phyloP scores from a whole-genome alignment of 2,888 invertebrate genomes.

The Drosophila suboccidentalis region DNA sequence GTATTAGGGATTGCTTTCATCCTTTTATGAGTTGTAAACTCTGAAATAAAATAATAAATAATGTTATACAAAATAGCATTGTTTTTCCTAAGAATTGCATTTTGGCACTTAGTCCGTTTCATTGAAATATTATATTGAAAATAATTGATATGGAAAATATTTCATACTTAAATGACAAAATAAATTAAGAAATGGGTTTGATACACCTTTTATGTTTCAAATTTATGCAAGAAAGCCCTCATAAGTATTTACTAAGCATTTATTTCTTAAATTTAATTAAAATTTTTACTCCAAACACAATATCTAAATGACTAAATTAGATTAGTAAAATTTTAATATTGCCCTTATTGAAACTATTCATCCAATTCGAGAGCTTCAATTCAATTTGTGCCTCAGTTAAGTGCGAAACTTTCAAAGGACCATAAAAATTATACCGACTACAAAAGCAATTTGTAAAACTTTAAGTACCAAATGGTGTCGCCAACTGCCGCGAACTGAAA shows the following conservation, averaged over 20 bases:
- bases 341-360: conserved; percentile 24
- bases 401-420: conserved; percentile 21
- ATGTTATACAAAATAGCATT: neutral
- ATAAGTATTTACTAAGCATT: neutral
- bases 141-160: neutral
- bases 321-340: conserved; percentile 10
- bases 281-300: neutral
- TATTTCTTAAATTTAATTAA: neutral
- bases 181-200: too few species aligned
- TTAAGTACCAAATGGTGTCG: conserved; percentile 54
- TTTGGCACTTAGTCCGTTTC: neutral
- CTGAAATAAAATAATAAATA: neutral
- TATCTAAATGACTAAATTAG: neutral
- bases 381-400: conserved; percentile 32
- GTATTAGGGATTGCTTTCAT: neutral
- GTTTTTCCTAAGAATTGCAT: neutral
- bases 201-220: too few species aligned
- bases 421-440: conserved; percentile 50
- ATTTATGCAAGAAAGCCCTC: too few species aligned
- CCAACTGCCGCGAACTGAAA: conserved; percentile 51
- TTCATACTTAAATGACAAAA: too few species aligned
- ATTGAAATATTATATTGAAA: neutral
- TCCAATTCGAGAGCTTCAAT: conserved; percentile 17
- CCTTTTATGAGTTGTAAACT: neutral
- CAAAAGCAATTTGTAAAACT: conserved; percentile 57